Evolutionary conservation across 2,888 invertebrate species (phyloP), one percentile per base, ranked within the genome.

Genomic region (Liodrosophila aerea): DNA sequence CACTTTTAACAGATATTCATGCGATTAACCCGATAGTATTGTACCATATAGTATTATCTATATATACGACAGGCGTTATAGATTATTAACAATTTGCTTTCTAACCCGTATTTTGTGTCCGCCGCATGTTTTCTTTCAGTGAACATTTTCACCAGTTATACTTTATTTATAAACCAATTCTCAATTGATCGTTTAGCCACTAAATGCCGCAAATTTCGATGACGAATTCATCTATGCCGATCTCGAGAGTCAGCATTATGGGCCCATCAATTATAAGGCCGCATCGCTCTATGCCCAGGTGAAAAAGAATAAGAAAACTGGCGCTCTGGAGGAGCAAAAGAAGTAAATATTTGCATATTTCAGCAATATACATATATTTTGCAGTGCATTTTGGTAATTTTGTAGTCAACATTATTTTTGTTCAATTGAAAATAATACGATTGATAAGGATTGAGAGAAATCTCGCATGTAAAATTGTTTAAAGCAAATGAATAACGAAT

Each of bases 251-350:
- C 94, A 94, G 88, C 95, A 95, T 85, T 97, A 97, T 90, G 97
- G 97, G 74, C 97, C 97, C 43, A 96, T 97, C 89, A 95, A 97
- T 91, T 97, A 97, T 91, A 97, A 97, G 88, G 95, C 95, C 65
- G 96, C 96, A 58, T 96, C 96, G 31, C 93, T 96, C 83, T 94
- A 95, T 90, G 94, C 95, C 61, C 93, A 94, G 80, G 93, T 94
- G 91, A 94, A 94, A 89, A 93, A 93, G 88, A 87, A 90, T 63
- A 88, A 88, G 71, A 88, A 89, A 80, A 87, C 86, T 46, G 89
- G 90, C 60, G 87, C 87, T 62, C 58, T 90, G 63, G 85, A 85
- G 53, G 87, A 88, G 72, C 71, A 80, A 39, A 84, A 87, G 64
- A 63, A 76, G 46, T 80, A 47, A 43, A 30, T 31, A 12, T 31